phyloP scores from a whole-genome alignment of 2,113 vertebrate genomes.

The Istiophorus platypterus region DNA sequence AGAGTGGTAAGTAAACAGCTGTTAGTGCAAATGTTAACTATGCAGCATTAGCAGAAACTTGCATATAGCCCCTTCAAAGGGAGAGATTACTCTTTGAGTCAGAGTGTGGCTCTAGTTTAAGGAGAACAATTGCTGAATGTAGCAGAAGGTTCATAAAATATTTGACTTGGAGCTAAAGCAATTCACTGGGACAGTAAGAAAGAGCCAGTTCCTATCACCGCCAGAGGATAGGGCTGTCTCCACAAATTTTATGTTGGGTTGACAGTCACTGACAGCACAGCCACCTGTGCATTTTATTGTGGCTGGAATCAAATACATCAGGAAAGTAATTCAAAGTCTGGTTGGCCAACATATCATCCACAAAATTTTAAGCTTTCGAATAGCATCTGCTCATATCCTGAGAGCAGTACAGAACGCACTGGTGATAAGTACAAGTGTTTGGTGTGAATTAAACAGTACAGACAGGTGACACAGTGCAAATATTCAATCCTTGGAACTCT shows the following conservation, averaged over 20 bases:
- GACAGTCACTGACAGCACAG: constrained; percentile 2
- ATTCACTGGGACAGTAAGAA: constrained; percentile 29
- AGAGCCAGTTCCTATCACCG: constrained; percentile 13
- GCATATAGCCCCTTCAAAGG: not conserved
- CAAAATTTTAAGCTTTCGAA: not conserved
- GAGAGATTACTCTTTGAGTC: constrained; percentile 19
- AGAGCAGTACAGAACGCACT: not conserved
- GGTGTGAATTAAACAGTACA: not conserved
- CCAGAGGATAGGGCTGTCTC: constrained; percentile 9
- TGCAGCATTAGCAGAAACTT: no score
- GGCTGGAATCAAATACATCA: constrained; percentile 5
- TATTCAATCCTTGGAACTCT: not conserved
- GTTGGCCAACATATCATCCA: not conserved
- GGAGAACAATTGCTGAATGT: constrained; percentile 22
- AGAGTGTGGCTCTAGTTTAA: not conserved
- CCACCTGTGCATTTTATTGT: not conserved
- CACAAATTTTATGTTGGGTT: not conserved
- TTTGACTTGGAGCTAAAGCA: constrained; percentile 39
- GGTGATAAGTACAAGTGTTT: not conserved
- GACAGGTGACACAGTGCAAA: not conserved
- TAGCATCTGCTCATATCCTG: not conserved
- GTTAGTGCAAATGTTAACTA: no score
- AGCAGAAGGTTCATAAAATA: constrained; percentile 12
- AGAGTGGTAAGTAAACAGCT: no score
- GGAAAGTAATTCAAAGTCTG: constrained; percentile 1